Base-by-base conservation (phyloP, 2,888 invertebrate genomes). In the Drosophila buzzatii region DNA sequence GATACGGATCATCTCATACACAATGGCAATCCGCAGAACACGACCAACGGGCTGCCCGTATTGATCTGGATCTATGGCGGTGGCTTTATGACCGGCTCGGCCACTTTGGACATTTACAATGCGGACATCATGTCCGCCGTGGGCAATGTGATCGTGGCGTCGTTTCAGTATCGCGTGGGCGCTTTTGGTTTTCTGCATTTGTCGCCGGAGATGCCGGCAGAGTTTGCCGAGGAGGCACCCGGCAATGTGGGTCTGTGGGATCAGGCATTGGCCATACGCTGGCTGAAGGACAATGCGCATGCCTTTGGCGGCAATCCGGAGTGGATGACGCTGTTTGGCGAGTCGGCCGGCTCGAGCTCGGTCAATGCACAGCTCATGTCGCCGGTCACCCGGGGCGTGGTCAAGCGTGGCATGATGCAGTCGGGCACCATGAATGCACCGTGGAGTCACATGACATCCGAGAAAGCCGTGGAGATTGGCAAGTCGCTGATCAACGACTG, bases 51-150 rank as follows among this genome's bases (percentile, higher is more conserved):
- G 2, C 76, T 96, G 85, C 97, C 98, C 61, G 96, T 98, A 89
- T 94, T 98, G 80, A 96, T 98, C 53, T 98, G 98, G 98, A 97
- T 98, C 87, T 98, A 98, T 92, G 98, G 98, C 0, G 98, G 98
- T 8, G 98, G 98, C 23, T 98, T 97, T 93, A 97, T 97, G 96
- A 96, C 96, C 88, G 98, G 98, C 33, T 97, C 98, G 27, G 96
- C 97, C 49, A 98, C 98, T 18, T 94, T 98, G 82, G 98, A 99
- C 92, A 96, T 99, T 75, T 99, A 99, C 94, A 98, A 99, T 93
- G 98, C 97, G 20, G 96, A 97, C 90, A 96, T 97, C 85, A 96
- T 99, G 94, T 97, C 98, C 23, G 96, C 97, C 33, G 96, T 96
- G 70, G 97, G 97, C 92, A 97, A 98, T 93, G 97, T 98, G 60